These are phyloP conservation scores for Geopemphigus sp. DNA, from an alignment of 1,140 invertebrate species.

Conservation along the genomic window DNA sequence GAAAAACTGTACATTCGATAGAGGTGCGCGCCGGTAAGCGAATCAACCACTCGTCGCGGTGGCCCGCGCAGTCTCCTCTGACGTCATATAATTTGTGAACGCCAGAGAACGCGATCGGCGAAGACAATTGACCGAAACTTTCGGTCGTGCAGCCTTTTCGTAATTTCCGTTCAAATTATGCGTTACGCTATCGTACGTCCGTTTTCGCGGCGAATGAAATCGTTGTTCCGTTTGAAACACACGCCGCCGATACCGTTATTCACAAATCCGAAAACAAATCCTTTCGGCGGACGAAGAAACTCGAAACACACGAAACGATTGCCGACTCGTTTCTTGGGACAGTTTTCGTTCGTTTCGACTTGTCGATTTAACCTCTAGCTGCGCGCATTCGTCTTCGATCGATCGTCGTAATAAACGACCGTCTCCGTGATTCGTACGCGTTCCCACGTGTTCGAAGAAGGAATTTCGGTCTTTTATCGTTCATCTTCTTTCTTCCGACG, in stretches of 20 bases:
- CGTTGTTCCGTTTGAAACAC: too few species aligned
- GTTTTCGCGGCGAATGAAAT: neutral
- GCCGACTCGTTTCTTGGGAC: too few species aligned
- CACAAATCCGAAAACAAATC: too few species aligned
- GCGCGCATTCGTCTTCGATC: neutral
- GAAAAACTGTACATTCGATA: conserved; percentile 11
- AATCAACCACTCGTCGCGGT: neutral
- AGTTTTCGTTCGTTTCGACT: too few species aligned
- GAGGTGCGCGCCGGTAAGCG: neutral
- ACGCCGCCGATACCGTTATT: too few species aligned
- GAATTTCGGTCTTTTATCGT: neutral
- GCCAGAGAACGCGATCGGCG: neutral
- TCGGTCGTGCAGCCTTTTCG: neutral
- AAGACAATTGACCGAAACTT: conserved; percentile 3
- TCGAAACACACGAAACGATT: too few species aligned
- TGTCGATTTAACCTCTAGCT: too few species aligned
- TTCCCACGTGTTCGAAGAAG: neutral
- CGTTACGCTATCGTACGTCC: neutral
- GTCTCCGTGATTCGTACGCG: neutral
- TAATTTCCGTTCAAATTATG: neutral
- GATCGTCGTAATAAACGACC: neutral
- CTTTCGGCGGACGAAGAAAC: too few species aligned
- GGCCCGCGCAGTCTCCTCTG: too few species aligned
- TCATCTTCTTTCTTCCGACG: neutral
- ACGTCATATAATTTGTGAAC: neutral